Conservation (phyloP, 2,113 vertebrate species). For the Xiphophorus couchianus region DNA sequence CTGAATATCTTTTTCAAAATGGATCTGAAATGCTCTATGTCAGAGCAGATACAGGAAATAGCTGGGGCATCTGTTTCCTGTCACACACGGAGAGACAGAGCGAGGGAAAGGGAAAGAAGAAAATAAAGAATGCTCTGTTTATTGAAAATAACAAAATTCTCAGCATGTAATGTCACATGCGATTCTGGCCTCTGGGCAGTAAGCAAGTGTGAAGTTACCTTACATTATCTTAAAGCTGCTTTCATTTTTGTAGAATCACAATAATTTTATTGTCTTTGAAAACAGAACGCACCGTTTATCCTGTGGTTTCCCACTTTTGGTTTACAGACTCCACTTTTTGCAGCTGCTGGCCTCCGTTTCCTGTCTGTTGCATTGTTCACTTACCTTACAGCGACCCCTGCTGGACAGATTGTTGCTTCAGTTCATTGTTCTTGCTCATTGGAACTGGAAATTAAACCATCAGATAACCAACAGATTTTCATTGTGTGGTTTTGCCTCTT, state of each 20-base stretch:
- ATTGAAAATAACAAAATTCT: constrained; percentile 7
- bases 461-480: neutral
- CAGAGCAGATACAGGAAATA: constrained; percentile 77
- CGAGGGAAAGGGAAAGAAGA: constrained; percentile 20
- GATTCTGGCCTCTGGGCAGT: neutral
- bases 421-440: neutral
- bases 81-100: constrained; percentile 37
- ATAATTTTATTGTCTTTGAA: neutral
- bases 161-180: neutral
- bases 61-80: constrained; percentile 76
- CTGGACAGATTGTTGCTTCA: constrained; percentile 42
- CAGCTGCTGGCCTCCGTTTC: neutral
- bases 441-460: neutral
- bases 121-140: constrained; percentile 24
- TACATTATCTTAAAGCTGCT: neutral
- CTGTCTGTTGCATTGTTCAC: neutral
- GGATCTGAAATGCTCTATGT: constrained; percentile 28
- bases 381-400: constrained; percentile 42
- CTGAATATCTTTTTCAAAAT: constrained; percentile 26
- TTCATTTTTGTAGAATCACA: neutral
- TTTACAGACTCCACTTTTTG: neutral
- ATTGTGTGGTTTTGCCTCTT: constrained; percentile 7
- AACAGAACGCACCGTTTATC: neutral
- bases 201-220: neutral
- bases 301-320: constrained; percentile 5